phyloP scores from a whole-genome alignment of 1,140 invertebrate species.

The Arion vulgaris region DNA sequence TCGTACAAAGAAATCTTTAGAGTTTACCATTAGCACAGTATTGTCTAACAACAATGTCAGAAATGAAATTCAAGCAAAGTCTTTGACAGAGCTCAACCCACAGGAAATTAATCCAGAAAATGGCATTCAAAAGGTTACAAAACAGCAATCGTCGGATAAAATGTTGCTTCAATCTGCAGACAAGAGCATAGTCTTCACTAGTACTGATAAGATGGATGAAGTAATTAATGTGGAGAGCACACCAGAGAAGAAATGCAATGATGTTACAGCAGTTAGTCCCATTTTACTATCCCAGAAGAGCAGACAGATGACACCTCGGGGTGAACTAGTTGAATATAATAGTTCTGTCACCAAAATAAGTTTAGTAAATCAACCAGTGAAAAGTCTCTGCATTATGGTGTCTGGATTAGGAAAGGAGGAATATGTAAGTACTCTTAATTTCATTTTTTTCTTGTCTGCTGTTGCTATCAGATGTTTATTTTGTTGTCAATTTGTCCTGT shows the following conservation, averaged over 20 bases:
- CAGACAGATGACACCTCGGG: background rate
- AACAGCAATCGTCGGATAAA: background rate
- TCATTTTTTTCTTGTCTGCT: background rate
- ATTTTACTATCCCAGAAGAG: background rate
- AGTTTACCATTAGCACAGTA: background rate
- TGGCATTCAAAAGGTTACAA: background rate
- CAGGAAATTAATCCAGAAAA: background rate
- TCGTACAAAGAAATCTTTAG: slow-evolving; percentile 23
- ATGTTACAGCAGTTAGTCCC: background rate
- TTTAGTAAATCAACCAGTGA: background rate
- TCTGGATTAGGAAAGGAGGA: slow-evolving; percentile 1
- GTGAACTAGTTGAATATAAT: background rate
- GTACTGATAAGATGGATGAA: background rate
- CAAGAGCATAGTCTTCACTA: background rate
- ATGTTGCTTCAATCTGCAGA: background rate
- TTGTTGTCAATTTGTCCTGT: too few species aligned
- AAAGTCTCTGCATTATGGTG: background rate
- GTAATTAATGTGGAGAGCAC: background rate
- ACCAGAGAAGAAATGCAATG: background rate
- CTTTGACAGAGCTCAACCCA: background rate
- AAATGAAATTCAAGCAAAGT: background rate
- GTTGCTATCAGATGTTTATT: too few species aligned
- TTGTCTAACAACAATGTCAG: background rate
- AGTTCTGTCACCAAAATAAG: background rate
- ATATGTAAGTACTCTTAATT: background rate